A percentile compares a stretch with the other conserved stretches of the same genome.
These are phyloP conservation scores for Notodonta ziczac DNA, from an alignment of 2,888 invertebrate species.

Conservation along the genomic window DNA sequence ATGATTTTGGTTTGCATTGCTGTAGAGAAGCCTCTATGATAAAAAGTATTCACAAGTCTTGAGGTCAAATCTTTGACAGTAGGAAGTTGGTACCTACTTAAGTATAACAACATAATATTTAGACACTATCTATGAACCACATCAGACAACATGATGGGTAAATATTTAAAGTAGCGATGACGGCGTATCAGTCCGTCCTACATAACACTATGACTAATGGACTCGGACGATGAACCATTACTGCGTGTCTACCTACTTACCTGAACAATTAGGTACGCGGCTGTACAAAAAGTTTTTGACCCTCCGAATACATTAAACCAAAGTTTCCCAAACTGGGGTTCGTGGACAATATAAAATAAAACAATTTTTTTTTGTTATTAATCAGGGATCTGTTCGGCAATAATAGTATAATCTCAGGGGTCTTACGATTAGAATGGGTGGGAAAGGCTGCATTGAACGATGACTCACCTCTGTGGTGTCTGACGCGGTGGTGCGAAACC, in stretches of 20 bases:
- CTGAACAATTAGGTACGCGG: conserved; percentile 19
- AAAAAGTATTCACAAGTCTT: no score
- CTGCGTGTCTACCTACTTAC: conserved; percentile 25
- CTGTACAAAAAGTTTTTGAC: neutral
- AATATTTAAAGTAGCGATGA: conserved; percentile 47
- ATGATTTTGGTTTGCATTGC: no score
- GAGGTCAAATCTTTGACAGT: no score
- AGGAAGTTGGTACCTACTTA: no score
- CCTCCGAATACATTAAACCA: neutral
- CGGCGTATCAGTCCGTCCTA: conserved; percentile 38
- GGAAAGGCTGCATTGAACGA: neutral
- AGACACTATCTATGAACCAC: conserved; percentile 18
- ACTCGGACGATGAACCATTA: conserved; percentile 44
- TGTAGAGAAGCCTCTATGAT: no score
- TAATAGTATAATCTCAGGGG: no score
- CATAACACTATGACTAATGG: conserved; percentile 47
- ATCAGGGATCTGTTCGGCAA: no score
- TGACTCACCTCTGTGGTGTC: conserved; percentile 86
- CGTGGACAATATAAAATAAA: no score
- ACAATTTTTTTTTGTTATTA: no score
- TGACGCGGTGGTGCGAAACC: conserved; percentile 83
- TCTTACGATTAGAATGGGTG: no score
- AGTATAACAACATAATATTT: neutral
- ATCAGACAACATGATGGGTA: conserved; percentile 26
- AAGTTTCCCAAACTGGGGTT: no score